A percentile compares a stretch with the other conserved stretches of the same genome.
Conservation (phyloP, 2,888 invertebrate genomes). For the Resseliella maxima region DNA sequence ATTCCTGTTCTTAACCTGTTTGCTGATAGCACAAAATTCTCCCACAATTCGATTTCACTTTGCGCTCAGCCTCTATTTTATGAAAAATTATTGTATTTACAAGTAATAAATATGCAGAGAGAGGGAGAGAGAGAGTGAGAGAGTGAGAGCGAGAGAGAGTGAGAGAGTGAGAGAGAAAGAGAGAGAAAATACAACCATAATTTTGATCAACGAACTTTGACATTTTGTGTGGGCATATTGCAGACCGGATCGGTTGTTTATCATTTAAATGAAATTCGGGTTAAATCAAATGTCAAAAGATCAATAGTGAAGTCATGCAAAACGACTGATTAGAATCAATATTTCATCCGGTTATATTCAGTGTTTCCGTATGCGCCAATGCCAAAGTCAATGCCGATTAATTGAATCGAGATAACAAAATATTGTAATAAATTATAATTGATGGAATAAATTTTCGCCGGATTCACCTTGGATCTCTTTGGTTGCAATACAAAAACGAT, state of each 20-base stretch:
- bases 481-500: too few species aligned
- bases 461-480: too few species aligned
- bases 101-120: background rate
- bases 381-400: background rate
- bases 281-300: background rate
- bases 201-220: background rate
- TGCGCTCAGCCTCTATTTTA: background rate
- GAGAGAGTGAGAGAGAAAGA: background rate
- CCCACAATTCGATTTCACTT: slow-evolving; percentile 25
- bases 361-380: background rate
- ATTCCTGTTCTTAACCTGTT: background rate
- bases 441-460: background rate
- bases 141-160: too few species aligned
- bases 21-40: background rate
- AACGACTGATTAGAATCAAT: background rate
- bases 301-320: slow-evolving; percentile 38
- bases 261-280: slow-evolving; percentile 25
- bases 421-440: slow-evolving; percentile 16
- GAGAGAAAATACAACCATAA: background rate
- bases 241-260: background rate
- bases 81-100: background rate
- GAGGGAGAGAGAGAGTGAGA: background rate
- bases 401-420: slow-evolving; percentile 14
- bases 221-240: background rate
- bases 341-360: background rate